phyloP scores from a whole-genome alignment of 2,797 vertebrate genomes.

The Propithecus perrieri region DNA sequence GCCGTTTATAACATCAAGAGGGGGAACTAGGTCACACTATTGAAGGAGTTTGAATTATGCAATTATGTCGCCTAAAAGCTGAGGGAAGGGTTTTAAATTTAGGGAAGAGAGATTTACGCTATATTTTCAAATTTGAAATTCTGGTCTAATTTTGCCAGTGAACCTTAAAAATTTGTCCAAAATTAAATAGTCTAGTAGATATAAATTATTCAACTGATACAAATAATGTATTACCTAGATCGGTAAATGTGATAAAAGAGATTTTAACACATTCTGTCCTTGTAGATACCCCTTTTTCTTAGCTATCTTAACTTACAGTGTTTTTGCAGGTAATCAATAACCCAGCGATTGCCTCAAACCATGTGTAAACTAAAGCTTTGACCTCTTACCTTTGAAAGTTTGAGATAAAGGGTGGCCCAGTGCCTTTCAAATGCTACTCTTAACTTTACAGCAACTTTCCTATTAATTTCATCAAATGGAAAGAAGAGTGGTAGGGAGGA shows the following conservation, averaged over 20 bases:
- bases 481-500: background rate
- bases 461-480: background rate
- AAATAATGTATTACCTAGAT: background rate
- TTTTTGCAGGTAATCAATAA: slow-evolving; percentile 21
- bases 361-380: background rate
- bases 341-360: background rate
- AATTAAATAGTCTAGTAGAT: background rate
- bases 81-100: slow-evolving; percentile 34
- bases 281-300: background rate
- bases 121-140: slow-evolving; percentile 48
- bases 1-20: slow-evolving; percentile 74
- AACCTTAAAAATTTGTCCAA: slow-evolving; percentile 30
- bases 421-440: background rate
- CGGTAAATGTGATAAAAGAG: background rate
- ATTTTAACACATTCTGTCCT: background rate
- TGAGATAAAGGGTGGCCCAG: background rate
- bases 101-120: slow-evolving; percentile 36
- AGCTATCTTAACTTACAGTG: background rate
- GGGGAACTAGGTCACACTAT: slow-evolving; percentile 75
- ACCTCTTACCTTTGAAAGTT: background rate
- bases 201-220: background rate
- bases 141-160: slow-evolving; percentile 10
- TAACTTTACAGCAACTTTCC: background rate
- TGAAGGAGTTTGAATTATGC: slow-evolving; percentile 76
- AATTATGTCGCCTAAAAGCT: slow-evolving; percentile 71